Conservation (phyloP, 2,888 invertebrate genomes). For the Yponomeuta cagnagella region DNA sequence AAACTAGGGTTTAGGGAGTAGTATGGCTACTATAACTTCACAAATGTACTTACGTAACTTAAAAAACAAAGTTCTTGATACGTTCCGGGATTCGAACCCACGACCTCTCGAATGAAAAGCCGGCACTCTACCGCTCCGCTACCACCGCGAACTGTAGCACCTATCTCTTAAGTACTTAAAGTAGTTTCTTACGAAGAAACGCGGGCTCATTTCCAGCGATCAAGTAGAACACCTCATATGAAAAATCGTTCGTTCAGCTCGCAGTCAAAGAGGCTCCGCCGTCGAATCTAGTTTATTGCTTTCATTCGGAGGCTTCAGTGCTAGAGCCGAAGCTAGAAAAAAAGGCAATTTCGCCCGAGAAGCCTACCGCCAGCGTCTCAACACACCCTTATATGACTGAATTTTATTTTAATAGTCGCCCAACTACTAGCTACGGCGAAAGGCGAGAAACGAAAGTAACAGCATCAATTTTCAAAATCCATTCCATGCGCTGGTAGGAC, state of each 20-base stretch:
- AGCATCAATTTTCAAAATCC: too few species aligned
- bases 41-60: too few species aligned
- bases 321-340: conserved; percentile 8
- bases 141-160: neutral
- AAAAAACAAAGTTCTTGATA: too few species aligned
- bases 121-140: too few species aligned
- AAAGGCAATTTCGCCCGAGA: conserved; percentile 13
- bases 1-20: too few species aligned
- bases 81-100: too few species aligned
- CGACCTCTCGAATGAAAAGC: too few species aligned
- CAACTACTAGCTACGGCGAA: neutral
- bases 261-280: conserved; percentile 1
- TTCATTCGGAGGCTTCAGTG: conserved; percentile 9
- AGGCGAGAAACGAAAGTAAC: neutral
- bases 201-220: neutral
- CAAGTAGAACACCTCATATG: conserved; percentile 3
- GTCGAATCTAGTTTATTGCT: conserved; percentile 13
- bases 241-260: conserved; percentile 3
- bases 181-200: neutral
- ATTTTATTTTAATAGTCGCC: conserved; percentile 1
- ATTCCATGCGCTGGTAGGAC: too few species aligned
- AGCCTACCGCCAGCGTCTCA: neutral
- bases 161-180: neutral
- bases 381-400: neutral
- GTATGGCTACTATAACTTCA: too few species aligned